Evolutionary conservation across 2,797 vertebrate species (phyloP).

Genomic region (Uromys caudimaculatus): DNA sequence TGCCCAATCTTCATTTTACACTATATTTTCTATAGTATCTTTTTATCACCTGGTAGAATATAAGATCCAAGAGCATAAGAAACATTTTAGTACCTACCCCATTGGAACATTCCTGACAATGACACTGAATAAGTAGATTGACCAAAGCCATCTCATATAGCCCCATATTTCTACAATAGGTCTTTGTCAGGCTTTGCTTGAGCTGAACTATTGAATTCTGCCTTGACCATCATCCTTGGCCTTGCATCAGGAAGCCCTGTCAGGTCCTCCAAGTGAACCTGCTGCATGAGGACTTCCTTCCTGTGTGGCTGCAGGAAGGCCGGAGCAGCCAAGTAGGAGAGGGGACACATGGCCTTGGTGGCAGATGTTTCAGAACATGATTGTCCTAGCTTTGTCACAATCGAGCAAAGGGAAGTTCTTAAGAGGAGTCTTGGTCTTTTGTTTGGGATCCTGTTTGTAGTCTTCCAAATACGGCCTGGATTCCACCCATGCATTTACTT

Average conservation of each 20-base stretch:
- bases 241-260: neutral
- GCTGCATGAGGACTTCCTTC: neutral
- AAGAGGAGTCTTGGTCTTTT: conserved; percentile 3
- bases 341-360: neutral
- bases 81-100: too few species aligned
- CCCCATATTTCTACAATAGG: fast-evolving
- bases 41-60: neutral
- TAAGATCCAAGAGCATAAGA: neutral
- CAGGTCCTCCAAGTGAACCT: neutral
- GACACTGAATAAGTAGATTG: neutral
- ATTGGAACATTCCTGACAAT: neutral
- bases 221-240: neutral
- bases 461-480: neutral
- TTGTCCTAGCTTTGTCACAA: neutral
- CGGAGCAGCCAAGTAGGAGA: neutral
- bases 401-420: neutral
- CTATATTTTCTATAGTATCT: neutral
- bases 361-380: neutral
- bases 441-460: neutral
- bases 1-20: neutral
- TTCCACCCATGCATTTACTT: neutral
- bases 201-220: neutral
- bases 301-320: neutral
- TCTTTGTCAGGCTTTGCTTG: neutral
- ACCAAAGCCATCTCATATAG: neutral